Evolutionary conservation across 2,888 invertebrate genomes (phyloP).

Genomic region (Eutolmus rufibarbis): DNA sequence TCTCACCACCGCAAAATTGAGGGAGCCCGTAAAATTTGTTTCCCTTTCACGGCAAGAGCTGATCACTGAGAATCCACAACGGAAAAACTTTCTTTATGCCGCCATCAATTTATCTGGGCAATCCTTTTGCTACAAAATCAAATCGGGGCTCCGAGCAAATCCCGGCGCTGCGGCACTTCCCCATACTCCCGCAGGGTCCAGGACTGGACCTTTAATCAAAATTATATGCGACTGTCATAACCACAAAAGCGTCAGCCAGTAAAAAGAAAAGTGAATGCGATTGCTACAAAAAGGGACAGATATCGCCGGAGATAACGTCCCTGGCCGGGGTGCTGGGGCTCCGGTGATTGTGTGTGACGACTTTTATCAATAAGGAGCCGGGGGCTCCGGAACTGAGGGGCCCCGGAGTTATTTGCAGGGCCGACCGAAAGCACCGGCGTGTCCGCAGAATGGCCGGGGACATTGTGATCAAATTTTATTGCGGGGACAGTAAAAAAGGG

Average conservation of each 20-base stretch:
- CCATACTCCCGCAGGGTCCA: not conserved
- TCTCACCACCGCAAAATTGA: not conserved
- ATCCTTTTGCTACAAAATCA: conserved; percentile 31
- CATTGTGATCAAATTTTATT: conserved; percentile 38
- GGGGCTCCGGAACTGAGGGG: not conserved
- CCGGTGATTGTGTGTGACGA: conserved; percentile 15
- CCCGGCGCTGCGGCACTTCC: not conserved
- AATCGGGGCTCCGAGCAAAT: not conserved
- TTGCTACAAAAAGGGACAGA: conserved; percentile 35
- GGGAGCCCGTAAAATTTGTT: conserved; percentile 14
- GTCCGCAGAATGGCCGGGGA: conserved; percentile 27
- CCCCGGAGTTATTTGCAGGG: not conserved
- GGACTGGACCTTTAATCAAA: conserved; percentile 20
- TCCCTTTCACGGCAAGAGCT: not conserved
- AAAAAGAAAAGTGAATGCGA: conserved; percentile 35
- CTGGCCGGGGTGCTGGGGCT: not conserved
- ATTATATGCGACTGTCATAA: conserved; percentile 34
- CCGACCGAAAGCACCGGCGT: not conserved
- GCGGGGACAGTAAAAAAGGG: conserved; percentile 29
- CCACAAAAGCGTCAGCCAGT: conserved; percentile 24
- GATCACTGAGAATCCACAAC: not conserved
- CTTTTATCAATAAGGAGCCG: conserved; percentile 6
- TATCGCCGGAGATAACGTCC: not conserved
- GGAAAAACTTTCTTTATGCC: conserved; percentile 14
- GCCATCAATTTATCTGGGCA: conserved; percentile 18